phyloP scores from a whole-genome alignment of 92 coral and sea anemone genomes.

The Umimayanthus kanabou region DNA sequence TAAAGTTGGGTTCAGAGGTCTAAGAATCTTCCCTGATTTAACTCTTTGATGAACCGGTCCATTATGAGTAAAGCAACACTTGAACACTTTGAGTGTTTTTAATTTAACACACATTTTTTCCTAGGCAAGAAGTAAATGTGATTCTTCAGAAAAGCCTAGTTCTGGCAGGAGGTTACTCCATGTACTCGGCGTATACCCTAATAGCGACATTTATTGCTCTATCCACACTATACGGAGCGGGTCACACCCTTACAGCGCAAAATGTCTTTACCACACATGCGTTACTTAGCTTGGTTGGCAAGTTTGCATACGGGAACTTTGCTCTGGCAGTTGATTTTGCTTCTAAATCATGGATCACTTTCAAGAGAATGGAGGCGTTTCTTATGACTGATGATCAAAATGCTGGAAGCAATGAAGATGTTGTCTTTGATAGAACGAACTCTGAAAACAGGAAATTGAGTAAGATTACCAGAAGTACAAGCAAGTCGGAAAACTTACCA shows the following conservation, averaged over 20 bases:
- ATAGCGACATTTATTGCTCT: slow-evolving; percentile 41
- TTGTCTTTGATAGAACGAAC: background rate
- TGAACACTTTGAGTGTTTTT: background rate
- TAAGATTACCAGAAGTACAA: background rate
- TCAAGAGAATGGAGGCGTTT: slow-evolving; percentile 33
- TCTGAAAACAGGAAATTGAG: background rate
- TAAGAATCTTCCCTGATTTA: no score
- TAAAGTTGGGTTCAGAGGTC: no score
- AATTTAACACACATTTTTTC: background rate
- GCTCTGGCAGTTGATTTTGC: slow-evolving; percentile 39
- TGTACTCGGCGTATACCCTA: slow-evolving; percentile 24
- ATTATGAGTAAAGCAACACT: no score
- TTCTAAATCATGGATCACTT: slow-evolving; percentile 37
- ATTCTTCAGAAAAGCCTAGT: slow-evolving; percentile 29
- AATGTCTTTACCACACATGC: slow-evolving; percentile 54
- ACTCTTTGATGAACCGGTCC: no score
- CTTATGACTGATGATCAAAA: background rate
- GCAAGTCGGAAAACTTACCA: background rate
- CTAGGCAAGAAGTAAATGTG: slow-evolving; percentile 34
- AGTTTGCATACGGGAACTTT: slow-evolving; percentile 38
- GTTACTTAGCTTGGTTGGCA: slow-evolving; percentile 32
- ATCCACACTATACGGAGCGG: slow-evolving; percentile 26
- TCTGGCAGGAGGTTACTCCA: slow-evolving; percentile 34
- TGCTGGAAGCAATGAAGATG: background rate
- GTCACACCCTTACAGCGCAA: slow-evolving; percentile 39